Conservation (phyloP, 2,888 invertebrate genomes). For the Formica aserva region DNA sequence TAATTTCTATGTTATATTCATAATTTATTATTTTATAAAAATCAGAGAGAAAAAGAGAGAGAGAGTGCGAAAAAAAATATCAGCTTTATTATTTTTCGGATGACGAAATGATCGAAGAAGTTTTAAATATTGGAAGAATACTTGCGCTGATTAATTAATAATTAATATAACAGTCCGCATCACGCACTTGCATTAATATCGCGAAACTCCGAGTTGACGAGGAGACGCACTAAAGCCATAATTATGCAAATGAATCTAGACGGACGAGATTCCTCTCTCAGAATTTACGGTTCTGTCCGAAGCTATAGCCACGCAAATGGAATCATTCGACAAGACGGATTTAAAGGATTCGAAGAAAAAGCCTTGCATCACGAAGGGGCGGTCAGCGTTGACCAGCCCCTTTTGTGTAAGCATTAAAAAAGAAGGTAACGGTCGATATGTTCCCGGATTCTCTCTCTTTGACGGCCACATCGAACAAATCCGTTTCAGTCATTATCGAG, state of each 20-base stretch:
- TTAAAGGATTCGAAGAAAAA: slow-evolving; percentile 62
- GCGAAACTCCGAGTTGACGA: slow-evolving; percentile 11
- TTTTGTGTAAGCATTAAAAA: slow-evolving; percentile 71
- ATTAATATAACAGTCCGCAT: slow-evolving; percentile 20
- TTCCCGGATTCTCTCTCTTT: not conserved
- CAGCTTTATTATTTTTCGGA: not conserved
- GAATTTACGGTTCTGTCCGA: slow-evolving; percentile 23
- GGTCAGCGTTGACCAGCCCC: slow-evolving; percentile 73
- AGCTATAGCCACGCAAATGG: slow-evolving; percentile 50
- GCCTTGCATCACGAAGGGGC: slow-evolving; percentile 62
- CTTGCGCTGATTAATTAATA: slow-evolving; percentile 30
- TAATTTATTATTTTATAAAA: not conserved
- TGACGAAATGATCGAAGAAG: not conserved
- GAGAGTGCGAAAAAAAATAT: not conserved
- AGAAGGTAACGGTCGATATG: slow-evolving; percentile 21
- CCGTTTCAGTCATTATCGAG: slow-evolving; percentile 13
- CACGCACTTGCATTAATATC: slow-evolving; percentile 28
- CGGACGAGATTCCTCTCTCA: not conserved
- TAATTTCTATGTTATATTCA: not conserved
- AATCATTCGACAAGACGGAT: slow-evolving; percentile 56
- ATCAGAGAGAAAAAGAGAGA: not conserved
- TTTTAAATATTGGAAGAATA: not conserved
- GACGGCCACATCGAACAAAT: slow-evolving; percentile 18
- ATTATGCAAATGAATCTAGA: slow-evolving; percentile 49
- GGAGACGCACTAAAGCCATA: not conserved